phyloP scores from a whole-genome alignment of 2,888 invertebrate genomes.

The Erannis defoliaria region DNA sequence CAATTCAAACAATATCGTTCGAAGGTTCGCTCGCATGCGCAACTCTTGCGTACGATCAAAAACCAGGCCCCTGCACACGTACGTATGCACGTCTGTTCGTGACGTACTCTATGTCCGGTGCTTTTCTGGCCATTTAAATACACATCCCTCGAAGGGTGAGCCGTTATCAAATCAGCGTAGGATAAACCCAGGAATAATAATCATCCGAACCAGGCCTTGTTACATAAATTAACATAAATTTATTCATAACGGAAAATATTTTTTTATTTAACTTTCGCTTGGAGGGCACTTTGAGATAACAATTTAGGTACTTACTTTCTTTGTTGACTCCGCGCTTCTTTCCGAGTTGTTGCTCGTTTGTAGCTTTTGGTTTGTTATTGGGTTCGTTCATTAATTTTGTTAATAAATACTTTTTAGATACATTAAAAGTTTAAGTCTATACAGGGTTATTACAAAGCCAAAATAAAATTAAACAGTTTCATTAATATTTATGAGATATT shows the following conservation, averaged over 20 bases:
- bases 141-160: constrained; percentile 46
- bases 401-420: not conserved
- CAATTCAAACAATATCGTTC: too few relatives aligned
- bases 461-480: not conserved
- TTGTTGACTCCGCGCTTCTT: constrained; percentile 30
- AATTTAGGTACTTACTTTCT: constrained; percentile 36
- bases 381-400: not conserved
- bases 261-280: constrained; percentile 51
- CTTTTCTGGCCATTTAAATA: constrained; percentile 27
- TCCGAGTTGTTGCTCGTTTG: constrained; percentile 24
- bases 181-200: constrained; percentile 61
- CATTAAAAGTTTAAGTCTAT: too few relatives aligned
- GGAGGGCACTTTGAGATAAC: constrained; percentile 42
- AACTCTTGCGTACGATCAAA: too few relatives aligned
- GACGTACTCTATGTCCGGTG: not conserved
- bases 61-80: too few relatives aligned
- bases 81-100: too few relatives aligned
- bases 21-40: too few relatives aligned
- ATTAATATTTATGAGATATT: too few relatives aligned
- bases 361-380: constrained; percentile 19
- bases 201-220: constrained; percentile 50
- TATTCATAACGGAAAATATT: constrained; percentile 53
- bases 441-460: too few relatives aligned
- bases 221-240: constrained; percentile 61
- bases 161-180: constrained; percentile 60